Evolutionary conservation across 2,888 invertebrate species (phyloP), one percentile per base, ranked within the genome.

Genomic region (Sinohyriopsis cumingii): DNA sequence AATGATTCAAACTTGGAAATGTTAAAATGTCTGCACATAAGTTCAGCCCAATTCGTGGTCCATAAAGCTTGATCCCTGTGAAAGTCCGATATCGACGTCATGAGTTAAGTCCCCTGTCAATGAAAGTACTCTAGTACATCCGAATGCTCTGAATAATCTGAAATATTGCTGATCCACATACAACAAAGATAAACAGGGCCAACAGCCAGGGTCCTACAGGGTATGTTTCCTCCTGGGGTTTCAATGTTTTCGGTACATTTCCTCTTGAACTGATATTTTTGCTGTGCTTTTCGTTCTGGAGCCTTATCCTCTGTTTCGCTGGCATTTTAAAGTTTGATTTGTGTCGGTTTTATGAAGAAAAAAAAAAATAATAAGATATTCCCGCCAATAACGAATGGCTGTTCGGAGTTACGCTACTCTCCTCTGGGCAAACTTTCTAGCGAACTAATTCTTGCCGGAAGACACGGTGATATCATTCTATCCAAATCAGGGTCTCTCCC

Each of bases 151-250:
- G 98, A 86, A 99, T 97, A 87, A 99, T 97, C 93, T 99, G 98
- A 93, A 99, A 98, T 86, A 99, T 93, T 73, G 98, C 94, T 86
- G 99, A 99, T 79, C 99, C 99, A 91, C 99, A 99, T 24, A 99
- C 99, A 72, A 99, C 99, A 91, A 99, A 99, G 80, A 99, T 94
- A 91, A 99, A 99, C 81, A 99, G 93, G 67, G 96, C 99, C 89
- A 99, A 92, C 33, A 99, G 93, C 97, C 98, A 99, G 3, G 99
- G 99, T 66, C 98, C 98, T 72, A 99, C 98, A 0, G 99, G 97
- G 88, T 97, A 96, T 87, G 95, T 95, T 79, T 97, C 96, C 78
- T 97, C 91, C 89, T 94, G 92, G 70, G 93, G 93, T 94, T 98
- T 98, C 90, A 96, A 93, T 75, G 97, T 94, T 93, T 99, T 99